Evolutionary conservation across 2,113 vertebrate species (phyloP).

Genomic region (Pogona vitticeps): DNA sequence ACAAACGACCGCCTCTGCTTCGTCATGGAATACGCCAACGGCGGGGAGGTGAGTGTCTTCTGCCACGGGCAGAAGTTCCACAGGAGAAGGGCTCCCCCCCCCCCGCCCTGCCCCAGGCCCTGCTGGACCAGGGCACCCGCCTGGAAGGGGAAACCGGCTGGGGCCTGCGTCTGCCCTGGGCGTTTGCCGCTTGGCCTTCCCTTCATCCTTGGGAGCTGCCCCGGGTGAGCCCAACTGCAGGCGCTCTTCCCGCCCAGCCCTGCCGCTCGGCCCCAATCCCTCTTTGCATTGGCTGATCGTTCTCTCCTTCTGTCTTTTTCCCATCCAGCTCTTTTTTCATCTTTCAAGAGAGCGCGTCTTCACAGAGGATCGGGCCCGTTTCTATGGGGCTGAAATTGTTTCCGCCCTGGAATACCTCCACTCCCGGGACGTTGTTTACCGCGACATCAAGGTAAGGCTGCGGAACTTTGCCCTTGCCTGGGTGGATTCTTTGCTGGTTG

Average conservation of each 20-base stretch:
- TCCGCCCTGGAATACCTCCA: constrained; percentile 94
- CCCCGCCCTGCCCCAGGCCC: too few relatives aligned
- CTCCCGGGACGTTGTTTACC: constrained; percentile 92
- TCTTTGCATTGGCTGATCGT: not conserved
- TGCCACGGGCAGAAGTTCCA: not conserved
- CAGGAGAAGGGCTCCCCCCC: not conserved
- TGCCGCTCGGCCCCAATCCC: not conserved
- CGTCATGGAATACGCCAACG: constrained; percentile 97
- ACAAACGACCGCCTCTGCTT: constrained; percentile 94
- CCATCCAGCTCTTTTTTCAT: constrained; percentile 89
- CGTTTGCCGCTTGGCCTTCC: too few relatives aligned
- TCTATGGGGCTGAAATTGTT: constrained; percentile 95
- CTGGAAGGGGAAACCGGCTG: not conserved
- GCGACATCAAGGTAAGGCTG: constrained; percentile 89
- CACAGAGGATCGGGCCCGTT: constrained; percentile 90
- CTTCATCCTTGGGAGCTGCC: too few relatives aligned
- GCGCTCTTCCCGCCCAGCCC: not conserved
- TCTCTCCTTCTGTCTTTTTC: not conserved
- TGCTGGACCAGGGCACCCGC: too few relatives aligned
- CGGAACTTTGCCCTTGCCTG: fast-evolving
- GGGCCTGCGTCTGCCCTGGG: not conserved
- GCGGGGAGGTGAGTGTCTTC: constrained; percentile 83
- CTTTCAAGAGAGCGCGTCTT: constrained; percentile 93
- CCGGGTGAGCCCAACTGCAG: too few relatives aligned
- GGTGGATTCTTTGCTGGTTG: too few relatives aligned